Conservation (phyloP, 2,797 vertebrate species). For the Pipistrellus nathusii region DNA sequence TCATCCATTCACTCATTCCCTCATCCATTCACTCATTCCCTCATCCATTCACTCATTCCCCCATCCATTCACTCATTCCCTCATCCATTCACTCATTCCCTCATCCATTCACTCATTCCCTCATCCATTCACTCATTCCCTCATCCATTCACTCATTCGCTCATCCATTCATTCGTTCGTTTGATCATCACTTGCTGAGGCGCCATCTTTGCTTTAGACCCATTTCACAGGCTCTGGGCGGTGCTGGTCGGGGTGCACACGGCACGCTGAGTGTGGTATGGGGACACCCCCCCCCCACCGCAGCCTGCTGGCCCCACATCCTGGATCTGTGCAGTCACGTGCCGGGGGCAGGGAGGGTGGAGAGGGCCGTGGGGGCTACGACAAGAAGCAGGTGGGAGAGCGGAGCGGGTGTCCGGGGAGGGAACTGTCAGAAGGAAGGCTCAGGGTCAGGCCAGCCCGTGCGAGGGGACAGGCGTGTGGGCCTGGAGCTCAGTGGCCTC, state of each 20-base stretch:
- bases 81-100: too few species aligned
- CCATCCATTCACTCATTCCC: rapidly evolving
- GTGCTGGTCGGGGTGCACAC: rapidly evolving
- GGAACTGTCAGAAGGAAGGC: too few species aligned
- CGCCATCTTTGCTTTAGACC: rapidly evolving
- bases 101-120: too few species aligned
- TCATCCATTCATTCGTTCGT: too few species aligned
- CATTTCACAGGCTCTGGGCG: rapidly evolving
- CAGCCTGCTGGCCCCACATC: rapidly evolving
- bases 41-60: too few species aligned
- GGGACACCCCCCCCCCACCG: rapidly evolving
- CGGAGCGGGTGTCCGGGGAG: rapidly evolving
- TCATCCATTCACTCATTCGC: too few species aligned
- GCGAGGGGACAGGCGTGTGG: not conserved
- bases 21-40: too few species aligned
- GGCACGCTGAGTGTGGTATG: rapidly evolving
- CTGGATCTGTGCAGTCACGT: not conserved
- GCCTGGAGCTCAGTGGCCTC: too few species aligned
- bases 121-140: too few species aligned
- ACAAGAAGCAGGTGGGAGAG: rapidly evolving
- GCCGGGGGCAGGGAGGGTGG: rapidly evolving
- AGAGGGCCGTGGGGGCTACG: rapidly evolving
- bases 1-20: too few species aligned
- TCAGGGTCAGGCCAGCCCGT: not conserved
- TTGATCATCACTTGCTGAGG: not conserved